Conservation (phyloP, 1,140 invertebrate species). For the Zaprionus vittiger region DNA sequence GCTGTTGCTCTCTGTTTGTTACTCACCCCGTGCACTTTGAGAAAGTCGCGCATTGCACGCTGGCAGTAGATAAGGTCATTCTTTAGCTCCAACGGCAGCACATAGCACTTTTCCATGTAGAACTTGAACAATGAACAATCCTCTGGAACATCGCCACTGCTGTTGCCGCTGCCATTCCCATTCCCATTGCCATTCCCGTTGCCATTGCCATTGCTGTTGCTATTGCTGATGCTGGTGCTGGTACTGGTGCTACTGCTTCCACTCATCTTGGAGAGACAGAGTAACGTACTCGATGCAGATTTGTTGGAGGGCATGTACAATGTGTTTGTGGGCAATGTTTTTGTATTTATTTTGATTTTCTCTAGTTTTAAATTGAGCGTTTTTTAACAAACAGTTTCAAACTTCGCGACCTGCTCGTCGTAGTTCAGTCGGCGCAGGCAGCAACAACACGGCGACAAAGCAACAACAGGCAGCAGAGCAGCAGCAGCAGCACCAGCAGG, state of each 20-base stretch:
- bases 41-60: conserved; percentile 71
- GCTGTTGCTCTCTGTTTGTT: neutral
- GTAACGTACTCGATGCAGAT: conserved; percentile 34
- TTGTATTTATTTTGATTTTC: conserved; percentile 2
- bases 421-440: conserved; percentile 38
- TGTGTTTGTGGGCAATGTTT: neutral
- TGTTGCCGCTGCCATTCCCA: conserved; percentile 14
- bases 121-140: conserved; percentile 51
- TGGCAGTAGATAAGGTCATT: conserved; percentile 83
- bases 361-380: conserved; percentile 9
- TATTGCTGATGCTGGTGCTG: conserved; percentile 6
- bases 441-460: conserved; percentile 52
- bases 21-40: conserved; percentile 81
- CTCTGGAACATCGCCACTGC: conserved; percentile 17
- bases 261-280: conserved; percentile 39
- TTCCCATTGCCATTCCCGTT: neutral
- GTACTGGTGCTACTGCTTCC: conserved; percentile 6
- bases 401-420: conserved; percentile 46
- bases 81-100: conserved; percentile 73
- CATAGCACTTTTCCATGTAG: conserved; percentile 74
- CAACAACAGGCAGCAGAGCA: conserved; percentile 41
- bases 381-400: conserved; percentile 34
- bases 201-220: neutral
- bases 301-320: conserved; percentile 18
- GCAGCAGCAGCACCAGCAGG: conserved; percentile 27